Base-by-base conservation (phyloP, 2,797 vertebrate genomes). In the Rhinella marina region DNA sequence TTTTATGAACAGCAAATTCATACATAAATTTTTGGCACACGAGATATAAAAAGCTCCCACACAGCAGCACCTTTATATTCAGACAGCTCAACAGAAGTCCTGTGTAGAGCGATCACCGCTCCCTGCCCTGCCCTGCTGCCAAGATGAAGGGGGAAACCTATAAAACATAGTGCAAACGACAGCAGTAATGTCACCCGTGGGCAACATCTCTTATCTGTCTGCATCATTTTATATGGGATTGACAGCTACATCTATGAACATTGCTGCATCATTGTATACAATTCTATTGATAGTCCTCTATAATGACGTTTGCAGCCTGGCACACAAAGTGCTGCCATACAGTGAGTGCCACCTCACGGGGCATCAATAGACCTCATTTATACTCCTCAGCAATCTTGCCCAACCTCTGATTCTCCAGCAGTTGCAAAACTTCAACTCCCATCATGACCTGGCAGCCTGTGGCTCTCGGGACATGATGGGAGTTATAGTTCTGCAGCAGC, bases 11-110 rank as follows among this genome's bases (percentile, higher is more conserved):
- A 84, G 87, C 81, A 83, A 83, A 83, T 78, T 88, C 50, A 84
- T 84, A 72, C 23, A 79, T 62, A 77, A 13, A 41, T 84, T 88
- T 83, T 80, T 88, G 87, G 82, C 87, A 79, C 83, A 27, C 27
- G 6, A 76, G 54, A 54, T 59, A 77, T 57, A 54, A 72, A 80
- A 52, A 16, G 9, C 52, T 52, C 75, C 50, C 17, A 78, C 73
- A 88, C 81, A 88, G 87, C 27, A 84, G 68, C 57, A 79, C 73
- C 81, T 84, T 76, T 88, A 61, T 88, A 61, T 88, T 70, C 62
- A 54, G n/a, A 11, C 3, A 5, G 27, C 59, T 56, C 57, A 83
- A 87, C 86, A 87, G 81, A 66, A 76, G 68, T 64, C 59, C 86
- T 66, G 81, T 87, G 81, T 83, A 57, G 72, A 57, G 50, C 6